Base-by-base conservation (phyloP, 2,113 vertebrate species). In the Bostrychus sinensis region DNA sequence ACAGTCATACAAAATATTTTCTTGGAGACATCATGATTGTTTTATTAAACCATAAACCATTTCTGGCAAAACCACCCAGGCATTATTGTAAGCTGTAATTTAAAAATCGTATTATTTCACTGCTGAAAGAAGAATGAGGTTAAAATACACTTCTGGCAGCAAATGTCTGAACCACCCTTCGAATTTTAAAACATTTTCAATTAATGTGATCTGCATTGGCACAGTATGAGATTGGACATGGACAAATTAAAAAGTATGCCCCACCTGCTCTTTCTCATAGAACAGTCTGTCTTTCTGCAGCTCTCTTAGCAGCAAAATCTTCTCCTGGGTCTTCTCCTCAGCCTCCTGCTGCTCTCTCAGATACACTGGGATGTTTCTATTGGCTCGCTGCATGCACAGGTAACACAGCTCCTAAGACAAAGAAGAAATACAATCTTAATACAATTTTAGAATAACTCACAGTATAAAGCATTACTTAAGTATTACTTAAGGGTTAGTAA, bases 391-490 rank as follows among this genome's bases (percentile, higher is more conserved):
- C 87, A 93, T 88, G 68, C 94, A 95, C 42, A 94, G 67, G 57
- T 94, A 93, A 74, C 94, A 96, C 74, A 95, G 74, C 78, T 95
- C 94, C 94, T 95, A 56, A 19, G 37, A 39, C 7, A 48, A 56
- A 2, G 17, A 36, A 28, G 37, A 6, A n/a, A 20, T 42, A 39
- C 37, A 39, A 16, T 12, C 10, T n/a, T n/a, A n/a, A n/a, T n/a
- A n/a, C n/a, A n/a, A n/a, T n/a, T n/a, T n/a, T n/a, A n/a, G n/a
- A n/a, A n/a, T n/a, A n/a, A n/a, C n/a, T n/a, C n/a, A n/a, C n/a
- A n/a, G n/a, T n/a, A n/a, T n/a, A n/a, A n/a, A n/a, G n/a, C n/a
- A n/a, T n/a, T n/a, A n/a, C n/a, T n/a, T n/a, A n/a, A n/a, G n/a
- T n/a, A n/a, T n/a, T n/a, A n/a, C n/a, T n/a, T n/a, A n/a, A n/a